These are phyloP conservation scores for Sus scrofa DNA, from an alignment of 2,113 vertebrate genomes.

Conservation along the genomic window T2T-Sscrofa CM000817.6:69955001-69955500, in stretches of 20 bases:
- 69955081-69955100: fast-evolving
- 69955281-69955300: fast-evolving
- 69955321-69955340: fast-evolving
- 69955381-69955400: not conserved
- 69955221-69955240: fast-evolving
- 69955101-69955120: not conserved
- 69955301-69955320: fast-evolving
- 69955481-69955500: fast-evolving
- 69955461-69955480: not conserved
- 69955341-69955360: too few species aligned
- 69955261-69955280: fast-evolving
- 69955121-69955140: fast-evolving
- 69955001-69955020: conserved; percentile 33
- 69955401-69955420: fast-evolving
- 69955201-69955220: not conserved
- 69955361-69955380: fast-evolving
- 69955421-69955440: fast-evolving
- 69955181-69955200: too few species aligned
- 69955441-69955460: fast-evolving
- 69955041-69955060: not conserved
- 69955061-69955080: not conserved
- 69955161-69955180: not conserved
- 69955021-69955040: not conserved
- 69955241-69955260: fast-evolving
- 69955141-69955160: not conserved